Evolutionary conservation across 92 coral and sea anemone genomes (phyloP).

Genomic region (Chrysogorgia sp.): DNA sequence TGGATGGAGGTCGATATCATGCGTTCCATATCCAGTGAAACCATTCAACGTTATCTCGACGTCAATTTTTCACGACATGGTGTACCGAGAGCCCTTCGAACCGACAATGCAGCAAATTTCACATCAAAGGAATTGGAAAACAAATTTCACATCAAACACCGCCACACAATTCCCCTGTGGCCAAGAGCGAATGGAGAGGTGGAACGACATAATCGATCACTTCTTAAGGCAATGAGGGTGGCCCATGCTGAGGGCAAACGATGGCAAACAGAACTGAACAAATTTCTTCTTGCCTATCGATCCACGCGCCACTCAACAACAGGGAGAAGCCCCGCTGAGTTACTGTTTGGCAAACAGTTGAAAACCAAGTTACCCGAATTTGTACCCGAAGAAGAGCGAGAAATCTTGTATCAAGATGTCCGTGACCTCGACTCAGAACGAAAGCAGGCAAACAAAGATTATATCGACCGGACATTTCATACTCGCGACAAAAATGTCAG

Average conservation of each 20-base stretch:
- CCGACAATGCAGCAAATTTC: constrained; percentile 41
- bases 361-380: constrained; percentile 16
- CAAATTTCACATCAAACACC: no score
- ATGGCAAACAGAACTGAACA: no score
- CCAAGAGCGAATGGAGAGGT: no score
- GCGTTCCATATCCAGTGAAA: constrained; percentile 30
- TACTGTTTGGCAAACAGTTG: no score
- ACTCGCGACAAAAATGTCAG: constrained; percentile 30
- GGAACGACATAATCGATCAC: no score
- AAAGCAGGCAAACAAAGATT: constrained; percentile 46
- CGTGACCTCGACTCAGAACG: constrained; percentile 31
- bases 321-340: no score
- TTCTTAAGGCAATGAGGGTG: no score
- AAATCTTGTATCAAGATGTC: constrained; percentile 3
- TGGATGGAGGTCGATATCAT: constrained; percentile 45
- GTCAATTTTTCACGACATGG: constrained; percentile 31
- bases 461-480: constrained; percentile 32
- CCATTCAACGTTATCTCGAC: constrained; percentile 19
- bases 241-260: no score
- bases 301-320: no score
- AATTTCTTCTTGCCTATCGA: no score
- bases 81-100: constrained; percentile 28
- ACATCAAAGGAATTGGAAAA: constrained; percentile 26
- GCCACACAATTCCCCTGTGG: no score
- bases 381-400: constrained; percentile 4